A percentile compares a stretch with the other conserved stretches of the same genome.
phyloP scores from a whole-genome alignment of 92 coral and sea anemone species.

The Porites cylindrica region DNA sequence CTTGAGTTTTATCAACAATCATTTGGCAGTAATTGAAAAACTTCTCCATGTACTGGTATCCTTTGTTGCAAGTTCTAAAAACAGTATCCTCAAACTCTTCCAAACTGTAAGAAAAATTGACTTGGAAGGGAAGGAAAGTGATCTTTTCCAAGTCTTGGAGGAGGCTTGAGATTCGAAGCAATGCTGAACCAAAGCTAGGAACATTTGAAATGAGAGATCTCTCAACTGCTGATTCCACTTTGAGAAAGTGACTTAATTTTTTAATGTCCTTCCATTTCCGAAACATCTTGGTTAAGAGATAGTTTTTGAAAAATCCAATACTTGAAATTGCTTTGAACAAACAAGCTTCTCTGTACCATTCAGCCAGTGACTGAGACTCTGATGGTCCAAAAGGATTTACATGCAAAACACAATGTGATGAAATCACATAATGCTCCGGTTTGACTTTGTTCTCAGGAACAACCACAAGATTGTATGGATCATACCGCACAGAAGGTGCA shows the following conservation, averaged over 20 bases:
- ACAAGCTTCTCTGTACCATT: constrained; percentile 95
- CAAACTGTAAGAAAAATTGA: constrained; percentile 72
- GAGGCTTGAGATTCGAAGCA: constrained; percentile 85
- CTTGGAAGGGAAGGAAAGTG: constrained; percentile 92
- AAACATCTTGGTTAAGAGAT: constrained; percentile 88
- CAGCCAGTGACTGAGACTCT: constrained; percentile 85
- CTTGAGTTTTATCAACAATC: constrained; percentile 91
- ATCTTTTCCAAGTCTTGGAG: constrained; percentile 88
- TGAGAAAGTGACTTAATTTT: constrained; percentile 80
- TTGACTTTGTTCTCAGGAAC: constrained; percentile 88
- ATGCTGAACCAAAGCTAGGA: constrained; percentile 98
- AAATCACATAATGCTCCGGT: constrained; percentile 95
- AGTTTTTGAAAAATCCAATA: constrained; percentile 89
- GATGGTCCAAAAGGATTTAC: constrained; percentile 86
- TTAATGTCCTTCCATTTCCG: constrained; percentile 85
- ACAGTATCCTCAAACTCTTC: constrained; percentile 83
- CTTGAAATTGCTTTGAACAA: constrained; percentile 85
- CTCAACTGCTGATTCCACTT: constrained; percentile 77
- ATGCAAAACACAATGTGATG: constrained; percentile 95
- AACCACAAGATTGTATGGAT: constrained; percentile 91
- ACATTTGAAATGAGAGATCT: constrained; percentile 80
- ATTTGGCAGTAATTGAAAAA: constrained; percentile 91
- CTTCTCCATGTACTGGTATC: constrained; percentile 81
- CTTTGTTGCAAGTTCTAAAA: constrained; percentile 76
- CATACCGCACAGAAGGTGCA: constrained; percentile 83